Conservation (phyloP, 2,113 vertebrate genomes). For the Callospermophilus lateralis region DNA sequence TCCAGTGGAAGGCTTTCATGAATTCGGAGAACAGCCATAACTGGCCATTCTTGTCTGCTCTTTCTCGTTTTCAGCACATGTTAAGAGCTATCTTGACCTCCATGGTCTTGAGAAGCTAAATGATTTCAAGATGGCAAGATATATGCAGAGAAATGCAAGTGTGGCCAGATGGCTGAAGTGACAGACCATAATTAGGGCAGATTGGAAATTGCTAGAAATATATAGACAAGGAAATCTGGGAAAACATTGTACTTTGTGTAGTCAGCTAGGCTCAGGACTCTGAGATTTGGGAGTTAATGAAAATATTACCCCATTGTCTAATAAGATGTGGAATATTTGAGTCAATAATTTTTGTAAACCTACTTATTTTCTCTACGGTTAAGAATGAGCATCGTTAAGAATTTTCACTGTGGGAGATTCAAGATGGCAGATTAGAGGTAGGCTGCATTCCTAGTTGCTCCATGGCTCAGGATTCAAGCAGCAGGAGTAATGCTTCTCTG, state of each 20-base stretch:
- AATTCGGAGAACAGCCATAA: neutral
- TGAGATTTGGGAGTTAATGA: conserved; percentile 14
- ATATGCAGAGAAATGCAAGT: neutral
- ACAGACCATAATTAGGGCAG: neutral
- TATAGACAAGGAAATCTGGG: neutral
- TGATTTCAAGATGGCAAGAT: conserved; percentile 15
- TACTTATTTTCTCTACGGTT: neutral
- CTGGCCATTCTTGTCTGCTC: neutral
- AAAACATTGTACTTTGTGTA: neutral
- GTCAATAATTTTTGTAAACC: neutral
- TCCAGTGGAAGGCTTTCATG: neutral
- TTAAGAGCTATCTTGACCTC: neutral
- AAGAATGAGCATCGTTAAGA: neutral
- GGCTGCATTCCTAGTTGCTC: too few species aligned
- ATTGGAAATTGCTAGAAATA: neutral
- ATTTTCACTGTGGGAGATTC: neutral
- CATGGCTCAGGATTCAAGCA: too few species aligned
- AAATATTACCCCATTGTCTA: neutral
- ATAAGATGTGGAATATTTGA: neutral
- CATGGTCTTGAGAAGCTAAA: neutral
- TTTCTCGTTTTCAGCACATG: neutral
- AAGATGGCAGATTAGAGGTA: too few species aligned
- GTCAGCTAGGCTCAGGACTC: neutral
- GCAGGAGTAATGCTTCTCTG: too few species aligned
- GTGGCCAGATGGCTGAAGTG: neutral